Conservation (phyloP, 2,888 invertebrate species). For the Leptothorax acervorum region DNA sequence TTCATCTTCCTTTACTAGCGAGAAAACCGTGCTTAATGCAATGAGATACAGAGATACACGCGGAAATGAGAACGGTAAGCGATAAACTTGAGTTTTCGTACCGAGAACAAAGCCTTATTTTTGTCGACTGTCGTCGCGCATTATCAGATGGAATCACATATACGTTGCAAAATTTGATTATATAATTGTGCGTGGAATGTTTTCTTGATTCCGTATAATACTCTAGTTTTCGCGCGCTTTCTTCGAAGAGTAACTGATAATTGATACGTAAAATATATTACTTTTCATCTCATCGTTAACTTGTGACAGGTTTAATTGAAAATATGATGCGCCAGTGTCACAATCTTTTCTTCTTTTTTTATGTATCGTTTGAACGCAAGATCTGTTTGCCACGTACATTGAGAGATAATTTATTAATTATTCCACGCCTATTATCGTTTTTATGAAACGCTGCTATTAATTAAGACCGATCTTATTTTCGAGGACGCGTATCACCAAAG, state of each 20-base stretch:
- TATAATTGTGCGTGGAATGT: constrained; percentile 19
- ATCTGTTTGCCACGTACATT: not conserved
- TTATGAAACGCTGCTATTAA: not conserved
- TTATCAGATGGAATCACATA: constrained; percentile 26
- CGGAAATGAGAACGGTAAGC: not conserved
- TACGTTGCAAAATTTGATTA: constrained; percentile 36
- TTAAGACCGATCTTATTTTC: constrained; percentile 36
- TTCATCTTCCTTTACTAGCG: constrained; percentile 19
- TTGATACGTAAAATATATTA: not conserved
- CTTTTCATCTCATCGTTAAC: constrained; percentile 2
- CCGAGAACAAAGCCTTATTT: constrained; percentile 33
- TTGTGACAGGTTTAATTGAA: not conserved
- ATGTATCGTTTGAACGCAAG: not conserved
- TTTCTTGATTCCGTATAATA: constrained; percentile 9
- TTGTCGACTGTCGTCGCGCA: constrained; percentile 10
- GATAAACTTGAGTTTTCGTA: constrained; percentile 26
- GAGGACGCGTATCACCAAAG: constrained; percentile 15
- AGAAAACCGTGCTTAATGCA: not conserved
- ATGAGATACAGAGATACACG: not conserved
- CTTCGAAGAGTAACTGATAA: not conserved
- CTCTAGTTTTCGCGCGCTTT: constrained; percentile 27
- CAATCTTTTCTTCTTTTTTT: not conserved
- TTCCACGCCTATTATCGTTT: not conserved
- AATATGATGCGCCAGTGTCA: not conserved
- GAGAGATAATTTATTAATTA: constrained; percentile 44